These are phyloP conservation scores for Rhadina sibilatrix DNA, from an alignment of 2,113 vertebrate species.

Conservation along the genomic window DNA sequence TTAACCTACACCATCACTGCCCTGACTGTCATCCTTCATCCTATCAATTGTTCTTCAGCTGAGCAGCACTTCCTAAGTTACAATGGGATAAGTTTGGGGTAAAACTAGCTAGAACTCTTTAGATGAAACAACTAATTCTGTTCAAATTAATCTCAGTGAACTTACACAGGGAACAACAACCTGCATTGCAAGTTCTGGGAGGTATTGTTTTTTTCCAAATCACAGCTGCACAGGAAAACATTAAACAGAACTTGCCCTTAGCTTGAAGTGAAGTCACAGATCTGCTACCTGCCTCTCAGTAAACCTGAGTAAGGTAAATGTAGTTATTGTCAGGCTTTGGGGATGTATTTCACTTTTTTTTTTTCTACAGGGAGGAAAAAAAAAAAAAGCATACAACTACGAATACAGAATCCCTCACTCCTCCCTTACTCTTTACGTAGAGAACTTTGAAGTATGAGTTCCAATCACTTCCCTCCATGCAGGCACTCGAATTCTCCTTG, in stretches of 20 bases:
- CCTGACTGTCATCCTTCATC: not conserved
- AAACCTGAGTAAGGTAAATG: not conserved
- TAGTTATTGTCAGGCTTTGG: not conserved
- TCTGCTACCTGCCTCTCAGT: not conserved
- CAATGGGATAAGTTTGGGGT: not conserved
- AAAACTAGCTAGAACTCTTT: not conserved
- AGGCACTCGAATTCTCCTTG: accelerated
- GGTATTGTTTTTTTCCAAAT: not conserved
- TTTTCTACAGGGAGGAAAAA: not conserved
- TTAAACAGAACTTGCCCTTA: not conserved
- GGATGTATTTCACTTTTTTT: not conserved
- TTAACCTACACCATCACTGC: not conserved
- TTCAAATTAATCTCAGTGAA: not conserved
- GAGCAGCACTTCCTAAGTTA: not conserved
- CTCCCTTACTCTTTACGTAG: not conserved
- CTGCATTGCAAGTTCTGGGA: not conserved
- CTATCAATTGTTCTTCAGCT: not conserved
- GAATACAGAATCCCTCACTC: not conserved
- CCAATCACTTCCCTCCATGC: not conserved
- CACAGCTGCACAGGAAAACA: accelerated
- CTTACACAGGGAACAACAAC: accelerated
- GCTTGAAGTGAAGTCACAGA: not conserved
- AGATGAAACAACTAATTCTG: not conserved
- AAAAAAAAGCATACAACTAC: not conserved
- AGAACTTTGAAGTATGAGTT: not conserved